Evolutionary conservation across 2,888 invertebrate species (phyloP).

Genomic region (Limnephilus auricula): DNA sequence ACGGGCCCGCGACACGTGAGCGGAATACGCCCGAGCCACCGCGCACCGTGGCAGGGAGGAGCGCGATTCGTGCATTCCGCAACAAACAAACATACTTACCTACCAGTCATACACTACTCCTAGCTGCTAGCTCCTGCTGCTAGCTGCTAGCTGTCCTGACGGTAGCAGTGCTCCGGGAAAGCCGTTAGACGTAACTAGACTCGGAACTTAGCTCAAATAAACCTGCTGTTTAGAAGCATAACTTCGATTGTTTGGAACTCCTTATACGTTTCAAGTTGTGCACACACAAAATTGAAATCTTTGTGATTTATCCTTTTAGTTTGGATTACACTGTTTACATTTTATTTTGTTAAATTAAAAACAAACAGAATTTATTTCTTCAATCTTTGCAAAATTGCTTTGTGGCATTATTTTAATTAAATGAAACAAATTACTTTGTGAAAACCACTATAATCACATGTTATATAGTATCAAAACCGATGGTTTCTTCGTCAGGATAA

Average conservation of each 20-base stretch:
- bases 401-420: too few relatives aligned
- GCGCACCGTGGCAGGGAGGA: not conserved
- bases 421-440: too few relatives aligned
- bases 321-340: too few relatives aligned
- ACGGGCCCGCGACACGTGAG: constrained; percentile 61
- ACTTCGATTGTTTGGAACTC: not conserved
- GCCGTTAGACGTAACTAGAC: not conserved
- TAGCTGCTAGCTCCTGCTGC: too few relatives aligned
- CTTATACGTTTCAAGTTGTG: not conserved
- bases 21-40: constrained; percentile 53
- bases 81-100: not conserved
- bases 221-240: not conserved
- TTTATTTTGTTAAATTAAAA: too few relatives aligned
- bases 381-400: too few relatives aligned
- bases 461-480: too few relatives aligned
- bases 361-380: too few relatives aligned
- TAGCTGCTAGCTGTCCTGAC: too few relatives aligned
- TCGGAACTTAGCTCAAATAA: not conserved
- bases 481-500: too few relatives aligned
- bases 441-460: too few relatives aligned
- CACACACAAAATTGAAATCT: not conserved
- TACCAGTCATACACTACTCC: not conserved
- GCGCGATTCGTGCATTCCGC: constrained; percentile 9
- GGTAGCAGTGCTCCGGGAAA: not conserved
- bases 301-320: not conserved